Base-by-base conservation (phyloP, 2,113 vertebrate genomes). In the Notothenia rossii region DNA sequence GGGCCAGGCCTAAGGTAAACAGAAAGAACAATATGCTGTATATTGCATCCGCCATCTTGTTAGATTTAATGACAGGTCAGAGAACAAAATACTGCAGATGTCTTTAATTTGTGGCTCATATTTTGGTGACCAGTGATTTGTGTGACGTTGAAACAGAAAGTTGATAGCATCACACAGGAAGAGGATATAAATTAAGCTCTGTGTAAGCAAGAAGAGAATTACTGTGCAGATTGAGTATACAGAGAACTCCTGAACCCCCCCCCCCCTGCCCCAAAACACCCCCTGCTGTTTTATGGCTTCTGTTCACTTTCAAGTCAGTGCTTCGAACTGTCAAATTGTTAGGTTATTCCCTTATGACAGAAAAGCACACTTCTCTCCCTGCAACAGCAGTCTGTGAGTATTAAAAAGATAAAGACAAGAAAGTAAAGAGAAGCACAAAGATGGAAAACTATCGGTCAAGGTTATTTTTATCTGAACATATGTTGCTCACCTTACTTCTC, bases 301-400 rank as follows among this genome's bases (percentile, higher is more conserved):
- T 54, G 10, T 54, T 10, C 25, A 12, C 50, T 60, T 79, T 72
- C 15, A 72, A 63, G 36, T 53, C 10, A 15, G 51, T 15, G 62
- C 63, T 86, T 75, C 72, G 4, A 70, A 63, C 45, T 64, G 59
- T 75, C 53, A 51, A 0, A 12, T 64, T 69, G 68, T 82, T 69
- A 54, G 50, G 46, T 0, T 85, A 14, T 74, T 86, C 68, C 64
- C 1, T 10, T 17, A 54, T 0, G 86, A 60, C 46, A 75, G 14
- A 4, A 59, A 81, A 33, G 56, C 10, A 33, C 13, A 65, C 25
- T 67, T 60, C 49, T 75, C 25, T 67, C 13, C 61, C 13, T 25
- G 22, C 43, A 62, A 71, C 20, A 11, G 9, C 2, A 40, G 40
- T 62, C 8, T 50, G 36, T 59, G 46, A 62, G 46, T 18, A 50